A percentile compares a stretch with the other conserved stretches of the same genome.
Evolutionary conservation across 2,888 invertebrate genomes (phyloP).

Genomic region (Eurytoma adleriae): DNA sequence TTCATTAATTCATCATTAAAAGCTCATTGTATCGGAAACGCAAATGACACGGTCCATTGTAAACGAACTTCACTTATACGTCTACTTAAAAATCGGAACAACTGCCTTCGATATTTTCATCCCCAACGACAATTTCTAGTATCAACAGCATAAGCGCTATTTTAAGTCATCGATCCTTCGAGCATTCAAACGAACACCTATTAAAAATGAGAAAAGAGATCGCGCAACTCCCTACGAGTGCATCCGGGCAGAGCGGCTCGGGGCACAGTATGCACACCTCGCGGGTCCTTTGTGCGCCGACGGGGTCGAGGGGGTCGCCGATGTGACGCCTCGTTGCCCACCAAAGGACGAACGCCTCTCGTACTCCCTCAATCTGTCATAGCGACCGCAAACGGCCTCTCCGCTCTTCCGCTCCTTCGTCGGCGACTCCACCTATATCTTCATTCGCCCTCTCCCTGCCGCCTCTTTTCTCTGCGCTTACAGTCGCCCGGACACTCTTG

Average conservation of each 20-base stretch:
- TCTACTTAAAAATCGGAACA: too few species aligned
- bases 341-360: slow-evolving; percentile 65
- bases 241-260: neutral
- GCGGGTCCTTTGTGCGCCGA: slow-evolving; percentile 24
- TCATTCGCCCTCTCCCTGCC: slow-evolving; percentile 36
- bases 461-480: slow-evolving; percentile 66
- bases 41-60: too few species aligned
- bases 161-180: too few species aligned
- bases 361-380: slow-evolving; percentile 62
- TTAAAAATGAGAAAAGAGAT: too few species aligned
- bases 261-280: neutral
- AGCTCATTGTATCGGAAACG: too few species aligned
- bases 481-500: slow-evolving; percentile 62
- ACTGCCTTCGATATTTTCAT: too few species aligned
- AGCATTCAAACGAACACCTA: too few species aligned
- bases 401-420: slow-evolving; percentile 55
- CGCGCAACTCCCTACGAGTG: neutral
- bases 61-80: too few species aligned
- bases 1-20: too few species aligned
- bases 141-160: too few species aligned
- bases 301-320: slow-evolving; percentile 54
- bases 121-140: too few species aligned
- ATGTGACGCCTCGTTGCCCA: slow-evolving; percentile 71
- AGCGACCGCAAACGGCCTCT: slow-evolving; percentile 65
- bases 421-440: slow-evolving; percentile 54